Base-by-base conservation (phyloP, 1,140 invertebrate species). In the Bombus confusus region DNA sequence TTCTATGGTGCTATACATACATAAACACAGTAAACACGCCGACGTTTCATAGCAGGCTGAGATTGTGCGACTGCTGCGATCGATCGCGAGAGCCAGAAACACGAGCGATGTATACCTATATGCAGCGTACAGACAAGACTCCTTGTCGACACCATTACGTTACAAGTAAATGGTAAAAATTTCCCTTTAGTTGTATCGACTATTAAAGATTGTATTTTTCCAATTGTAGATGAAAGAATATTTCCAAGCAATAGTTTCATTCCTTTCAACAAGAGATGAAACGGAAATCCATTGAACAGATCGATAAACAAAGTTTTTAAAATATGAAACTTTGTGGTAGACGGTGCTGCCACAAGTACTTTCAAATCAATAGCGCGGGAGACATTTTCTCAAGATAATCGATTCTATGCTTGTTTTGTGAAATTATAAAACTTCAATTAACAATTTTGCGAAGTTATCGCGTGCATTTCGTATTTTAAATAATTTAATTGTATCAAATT, bases 1-100 rank as follows among this genome's bases (percentile, higher is more conserved):
- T 41, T 80, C 41, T 66, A 79, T 71, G 34, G 0, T 22, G 62
- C 79, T 81, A 81, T 81, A 69, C 37, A 85, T 81, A n/a, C n/a
- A n/a, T 71, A 80, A 85, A 80, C 79, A 81, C 84, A 43, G 71
- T 85, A 81, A 75, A 85, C 79, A 85, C 71, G 79, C 28, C 64
- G 81, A 86, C 76, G 76, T 87, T 73, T 79, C 76, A 57, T 59
- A 74, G 57, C 76, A 52, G 57, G 75, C 82, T n/a, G 86, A 87
- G 86, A 87, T 87, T 87, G 82, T 87, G 82, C 82, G 75, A 87
- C 86, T 87, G 76, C 69, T 83, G 73, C 86, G 82, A 87, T 87
- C 86, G 86, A 87, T 87, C 75, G 86, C 75, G 22, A 31, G 59
- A 83, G 73, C 62, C 52, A 82, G 85, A 86, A 86, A 86, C 85